Evolutionary conservation across 2,888 invertebrate genomes (phyloP).

Genomic region (Rhaphigaster nebulosa): DNA sequence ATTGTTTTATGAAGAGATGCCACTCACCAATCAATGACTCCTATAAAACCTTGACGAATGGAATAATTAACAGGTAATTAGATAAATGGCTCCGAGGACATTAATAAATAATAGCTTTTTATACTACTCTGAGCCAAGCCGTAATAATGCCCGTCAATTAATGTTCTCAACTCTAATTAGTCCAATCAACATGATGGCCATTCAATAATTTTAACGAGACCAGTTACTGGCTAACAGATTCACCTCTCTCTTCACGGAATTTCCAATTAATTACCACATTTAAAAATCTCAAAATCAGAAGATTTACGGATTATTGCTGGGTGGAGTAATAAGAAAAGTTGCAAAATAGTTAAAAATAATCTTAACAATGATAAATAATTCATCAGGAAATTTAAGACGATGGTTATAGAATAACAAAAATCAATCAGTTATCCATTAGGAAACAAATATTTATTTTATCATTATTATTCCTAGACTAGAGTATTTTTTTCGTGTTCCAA

Average conservation of each 20-base stretch:
- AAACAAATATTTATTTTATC: too few relatives aligned
- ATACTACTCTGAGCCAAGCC: not conserved
- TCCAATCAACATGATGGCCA: constrained; percentile 11
- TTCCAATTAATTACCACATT: not conserved
- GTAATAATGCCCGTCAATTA: constrained; percentile 8
- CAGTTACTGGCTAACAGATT: not conserved
- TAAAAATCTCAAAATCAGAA: not conserved
- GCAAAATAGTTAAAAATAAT: not conserved
- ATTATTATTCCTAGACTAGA: too few relatives aligned
- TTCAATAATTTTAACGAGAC: constrained; percentile 13
- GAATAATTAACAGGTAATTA: constrained; percentile 6
- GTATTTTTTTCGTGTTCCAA: too few relatives aligned
- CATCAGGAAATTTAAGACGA: too few relatives aligned
- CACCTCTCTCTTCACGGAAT: not conserved
- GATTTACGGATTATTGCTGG: not conserved
- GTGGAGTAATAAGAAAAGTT: not conserved
- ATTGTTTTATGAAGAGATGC: not conserved
- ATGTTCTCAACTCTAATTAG: constrained; percentile 21
- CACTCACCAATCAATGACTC: not conserved
- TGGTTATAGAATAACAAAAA: too few relatives aligned
- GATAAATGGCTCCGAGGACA: not conserved
- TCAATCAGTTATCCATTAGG: too few relatives aligned
- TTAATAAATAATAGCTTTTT: not conserved
- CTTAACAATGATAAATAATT: not conserved
- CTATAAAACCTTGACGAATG: not conserved